These are phyloP conservation scores for Diplodus puntazzo DNA, from an alignment of 2,797 vertebrate species.

Conservation along the genomic window DNA sequence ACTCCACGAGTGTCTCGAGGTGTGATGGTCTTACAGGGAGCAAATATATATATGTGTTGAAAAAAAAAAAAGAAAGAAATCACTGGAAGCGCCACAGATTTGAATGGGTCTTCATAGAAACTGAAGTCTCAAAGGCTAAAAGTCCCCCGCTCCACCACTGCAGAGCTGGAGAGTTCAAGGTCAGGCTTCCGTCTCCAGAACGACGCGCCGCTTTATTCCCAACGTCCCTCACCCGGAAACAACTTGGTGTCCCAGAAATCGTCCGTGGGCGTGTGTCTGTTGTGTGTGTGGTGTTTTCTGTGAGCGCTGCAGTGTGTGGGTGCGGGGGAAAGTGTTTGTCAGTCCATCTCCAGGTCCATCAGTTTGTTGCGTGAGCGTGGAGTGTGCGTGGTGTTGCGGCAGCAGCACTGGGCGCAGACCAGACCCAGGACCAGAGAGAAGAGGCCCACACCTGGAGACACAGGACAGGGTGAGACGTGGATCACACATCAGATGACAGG, in stretches of 20 bases:
- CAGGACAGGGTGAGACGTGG: not conserved
- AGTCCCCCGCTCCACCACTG: conserved; percentile 59
- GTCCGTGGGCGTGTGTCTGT: conserved; percentile 63
- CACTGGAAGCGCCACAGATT: conserved; percentile 58
- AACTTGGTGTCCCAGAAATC: conserved; percentile 79
- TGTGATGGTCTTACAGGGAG: conserved; percentile 14
- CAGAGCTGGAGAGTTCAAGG: conserved; percentile 42
- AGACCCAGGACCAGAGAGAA: conserved; percentile 94
- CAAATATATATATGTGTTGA: conserved; percentile 16
- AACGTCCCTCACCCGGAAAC: conserved; percentile 67
- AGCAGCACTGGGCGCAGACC: conserved; percentile 93
- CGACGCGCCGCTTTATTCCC: conserved; percentile 56
- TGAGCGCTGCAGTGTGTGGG: conserved; percentile 66
- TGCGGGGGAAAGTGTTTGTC: conserved; percentile 80
- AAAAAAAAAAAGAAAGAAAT: conserved; percentile 40
- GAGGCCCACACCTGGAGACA: conserved; percentile 85
- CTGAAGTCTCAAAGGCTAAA: conserved; percentile 59
- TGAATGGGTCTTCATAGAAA: conserved; percentile 42
- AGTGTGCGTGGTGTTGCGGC: conserved; percentile 83
- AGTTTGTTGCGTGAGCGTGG: conserved; percentile 90
- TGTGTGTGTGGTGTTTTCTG: conserved; percentile 65
- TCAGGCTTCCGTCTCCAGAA: not conserved
- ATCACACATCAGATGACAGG: not conserved
- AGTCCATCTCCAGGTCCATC: conserved; percentile 97
- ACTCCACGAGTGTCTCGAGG: conserved; percentile 35